Percentiles rank a stretch among this genome's conserved stretches.
These are phyloP conservation scores for Cetoscarus ocellatus DNA, from an alignment of 2,797 vertebrate genomes.

Conservation along the genomic window DNA sequence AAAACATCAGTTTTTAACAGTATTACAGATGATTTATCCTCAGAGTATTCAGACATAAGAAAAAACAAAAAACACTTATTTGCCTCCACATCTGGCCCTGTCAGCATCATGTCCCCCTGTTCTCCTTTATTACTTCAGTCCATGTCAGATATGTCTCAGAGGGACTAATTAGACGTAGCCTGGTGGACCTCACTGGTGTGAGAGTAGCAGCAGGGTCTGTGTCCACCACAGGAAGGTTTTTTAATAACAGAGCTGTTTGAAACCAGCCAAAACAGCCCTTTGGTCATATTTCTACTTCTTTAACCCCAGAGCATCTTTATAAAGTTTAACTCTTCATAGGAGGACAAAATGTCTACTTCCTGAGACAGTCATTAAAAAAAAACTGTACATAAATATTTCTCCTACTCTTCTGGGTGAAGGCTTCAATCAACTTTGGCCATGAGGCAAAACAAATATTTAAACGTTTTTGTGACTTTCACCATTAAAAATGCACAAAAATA, in stretches of 20 bases:
- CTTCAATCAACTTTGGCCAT: too few species aligned
- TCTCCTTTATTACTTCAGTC: slow-evolving; percentile 22
- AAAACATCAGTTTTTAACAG: slow-evolving; percentile 4
- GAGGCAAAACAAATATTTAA: too few species aligned
- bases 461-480: too few species aligned
- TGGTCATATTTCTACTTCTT: slow-evolving; percentile 14
- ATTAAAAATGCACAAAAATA: too few species aligned
- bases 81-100: not conserved
- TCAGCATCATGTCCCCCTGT: slow-evolving; percentile 1
- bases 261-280: slow-evolving; percentile 24
- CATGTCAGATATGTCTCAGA: slow-evolving; percentile 19
- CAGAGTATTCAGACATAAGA: not conserved
- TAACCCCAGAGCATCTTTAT: slow-evolving; percentile 25
- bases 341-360: too few species aligned
- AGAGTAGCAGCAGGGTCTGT: slow-evolving; percentile 12
- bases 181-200: slow-evolving; percentile 17
- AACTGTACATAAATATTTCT: too few species aligned
- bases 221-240: slow-evolving; percentile 26
- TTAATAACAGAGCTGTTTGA: slow-evolving; percentile 10
- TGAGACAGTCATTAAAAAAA: too few species aligned
- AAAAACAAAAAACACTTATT: slow-evolving; percentile 7
- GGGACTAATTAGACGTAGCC: slow-evolving; percentile 53
- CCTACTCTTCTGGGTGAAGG: too few species aligned
- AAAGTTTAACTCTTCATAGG: too few species aligned
- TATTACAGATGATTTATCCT: not conserved